Conservation (phyloP, 2,797 vertebrate species). For the Arctocebus calabarensis region DNA sequence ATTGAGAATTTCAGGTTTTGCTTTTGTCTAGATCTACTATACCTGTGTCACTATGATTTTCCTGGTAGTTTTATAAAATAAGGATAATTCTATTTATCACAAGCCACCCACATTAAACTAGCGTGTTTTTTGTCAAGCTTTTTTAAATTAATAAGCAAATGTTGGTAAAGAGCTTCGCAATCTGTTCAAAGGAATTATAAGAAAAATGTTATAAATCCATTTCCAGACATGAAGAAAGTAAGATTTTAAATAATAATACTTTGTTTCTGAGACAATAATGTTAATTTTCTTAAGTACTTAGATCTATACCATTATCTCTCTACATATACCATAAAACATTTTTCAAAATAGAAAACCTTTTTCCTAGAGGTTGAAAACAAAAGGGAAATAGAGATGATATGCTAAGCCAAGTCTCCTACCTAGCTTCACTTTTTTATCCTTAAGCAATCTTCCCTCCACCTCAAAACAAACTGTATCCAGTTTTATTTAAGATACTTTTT, state of each 20-base stretch:
- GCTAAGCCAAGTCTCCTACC: background rate
- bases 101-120: constrained; percentile 1
- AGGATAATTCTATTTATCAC: constrained; percentile 32
- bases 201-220: constrained; percentile 48
- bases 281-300: background rate
- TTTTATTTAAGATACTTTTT: too few species aligned
- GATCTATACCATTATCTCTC: constrained; percentile 25
- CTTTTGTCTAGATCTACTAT: background rate
- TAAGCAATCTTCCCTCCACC: background rate
- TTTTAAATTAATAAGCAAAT: constrained; percentile 61
- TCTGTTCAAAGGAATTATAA: constrained; percentile 53
- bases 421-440: background rate
- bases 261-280: background rate
- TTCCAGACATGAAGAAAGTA: constrained; percentile 31
- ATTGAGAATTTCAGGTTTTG: constrained; percentile 48
- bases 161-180: constrained; percentile 54
- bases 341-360: background rate
- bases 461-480: too few species aligned
- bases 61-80: constrained; percentile 60
- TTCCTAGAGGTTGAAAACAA: background rate
- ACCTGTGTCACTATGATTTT: background rate
- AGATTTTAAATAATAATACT: constrained; percentile 51
- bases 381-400: background rate
- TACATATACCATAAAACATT: constrained; percentile 50
- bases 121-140: constrained; percentile 43